Conservation (phyloP, 2,888 invertebrate species). For the Campoplex capitator region DNA sequence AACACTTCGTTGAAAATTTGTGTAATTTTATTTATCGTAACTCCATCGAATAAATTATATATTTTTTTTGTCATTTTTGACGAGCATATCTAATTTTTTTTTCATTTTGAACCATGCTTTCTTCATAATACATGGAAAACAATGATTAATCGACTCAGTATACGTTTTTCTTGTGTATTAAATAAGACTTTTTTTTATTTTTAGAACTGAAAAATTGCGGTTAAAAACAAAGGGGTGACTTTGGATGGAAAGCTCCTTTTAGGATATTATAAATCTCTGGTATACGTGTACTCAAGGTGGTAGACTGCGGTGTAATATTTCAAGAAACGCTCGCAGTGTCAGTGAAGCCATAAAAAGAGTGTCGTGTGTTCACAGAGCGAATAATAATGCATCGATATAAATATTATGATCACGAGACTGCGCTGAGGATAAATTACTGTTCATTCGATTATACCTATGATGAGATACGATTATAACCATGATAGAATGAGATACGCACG, state of each 20-base stretch:
- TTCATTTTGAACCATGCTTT: neutral
- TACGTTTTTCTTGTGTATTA: neutral
- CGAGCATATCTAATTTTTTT: neutral
- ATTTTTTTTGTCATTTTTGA: neutral
- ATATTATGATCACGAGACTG: conserved; percentile 49
- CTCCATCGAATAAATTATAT: neutral
- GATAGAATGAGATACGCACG: conserved; percentile 50
- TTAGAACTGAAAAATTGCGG: neutral
- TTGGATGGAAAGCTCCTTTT: neutral
- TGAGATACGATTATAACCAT: conserved; percentile 44
- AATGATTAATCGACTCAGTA: neutral
- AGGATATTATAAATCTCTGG: neutral
- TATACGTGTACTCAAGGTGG: neutral
- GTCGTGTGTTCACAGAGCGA: conserved; percentile 1
- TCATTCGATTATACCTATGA: conserved; percentile 48
- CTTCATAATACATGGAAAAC: neutral
- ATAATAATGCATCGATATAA: conserved; percentile 54
- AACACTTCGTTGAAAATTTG: neutral
- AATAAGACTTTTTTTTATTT: neutral
- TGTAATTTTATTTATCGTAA: neutral
- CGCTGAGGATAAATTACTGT: conserved; percentile 38
- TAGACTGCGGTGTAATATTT: neutral
- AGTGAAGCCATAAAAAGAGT: conserved; percentile 29
- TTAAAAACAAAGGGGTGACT: neutral
- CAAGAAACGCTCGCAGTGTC: neutral